Evolutionary conservation across 1,140 invertebrate genomes (phyloP).

Genomic region (Carposina sasakii): DNA sequence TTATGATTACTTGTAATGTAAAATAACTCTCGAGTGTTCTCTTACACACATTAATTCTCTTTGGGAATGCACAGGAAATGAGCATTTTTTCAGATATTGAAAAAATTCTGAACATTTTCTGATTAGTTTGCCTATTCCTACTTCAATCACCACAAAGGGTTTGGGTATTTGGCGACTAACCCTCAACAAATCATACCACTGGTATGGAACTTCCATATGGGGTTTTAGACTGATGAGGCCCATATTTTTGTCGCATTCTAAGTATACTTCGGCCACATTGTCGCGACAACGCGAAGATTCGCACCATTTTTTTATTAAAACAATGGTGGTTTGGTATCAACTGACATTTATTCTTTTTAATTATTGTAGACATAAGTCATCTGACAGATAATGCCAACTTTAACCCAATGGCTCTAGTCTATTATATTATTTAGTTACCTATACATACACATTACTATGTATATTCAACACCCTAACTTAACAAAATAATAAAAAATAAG

Average conservation of each 20-base stretch:
- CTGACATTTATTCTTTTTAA: too few relatives aligned
- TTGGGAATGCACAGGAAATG: background rate
- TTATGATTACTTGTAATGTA: background rate
- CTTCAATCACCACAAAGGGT: background rate
- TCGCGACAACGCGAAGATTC: too few relatives aligned
- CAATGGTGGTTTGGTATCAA: too few relatives aligned
- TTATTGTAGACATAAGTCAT: too few relatives aligned
- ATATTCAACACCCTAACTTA: too few relatives aligned
- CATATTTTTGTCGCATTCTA: constrained; percentile 35
- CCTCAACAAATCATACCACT: constrained; percentile 23
- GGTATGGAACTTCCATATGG: constrained; percentile 21
- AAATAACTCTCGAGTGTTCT: background rate
- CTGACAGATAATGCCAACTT: too few relatives aligned
- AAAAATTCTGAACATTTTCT: background rate
- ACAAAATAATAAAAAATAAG: too few relatives aligned
- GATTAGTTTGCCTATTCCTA: background rate
- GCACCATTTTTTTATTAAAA: constrained; percentile 24
- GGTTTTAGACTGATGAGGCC: constrained; percentile 28
- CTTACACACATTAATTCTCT: background rate
- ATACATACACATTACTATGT: too few relatives aligned
- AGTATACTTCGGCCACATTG: too few relatives aligned
- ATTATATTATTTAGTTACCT: too few relatives aligned
- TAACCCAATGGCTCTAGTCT: too few relatives aligned
- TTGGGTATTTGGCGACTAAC: constrained; percentile 16
- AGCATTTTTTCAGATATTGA: background rate